A percentile compares a stretch with the other conserved stretches of the same genome.
Evolutionary conservation across 1,140 invertebrate genomes (phyloP).

Genomic region (Ctenoplectra terminalis): DNA sequence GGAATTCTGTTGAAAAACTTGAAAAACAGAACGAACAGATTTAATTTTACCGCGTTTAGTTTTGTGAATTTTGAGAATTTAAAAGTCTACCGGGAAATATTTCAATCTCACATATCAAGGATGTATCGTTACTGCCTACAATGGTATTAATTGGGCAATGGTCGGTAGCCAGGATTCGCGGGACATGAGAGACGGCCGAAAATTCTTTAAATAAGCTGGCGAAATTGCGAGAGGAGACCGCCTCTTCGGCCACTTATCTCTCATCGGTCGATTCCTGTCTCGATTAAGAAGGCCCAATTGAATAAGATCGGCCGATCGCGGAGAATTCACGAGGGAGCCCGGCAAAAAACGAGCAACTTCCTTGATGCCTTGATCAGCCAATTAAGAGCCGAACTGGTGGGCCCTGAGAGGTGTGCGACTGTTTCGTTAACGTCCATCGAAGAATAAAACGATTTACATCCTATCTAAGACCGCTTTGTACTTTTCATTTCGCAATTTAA

Average conservation of each 20-base stretch:
- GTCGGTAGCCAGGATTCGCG: no score
- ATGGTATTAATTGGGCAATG: not conserved
- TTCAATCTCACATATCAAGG: no score
- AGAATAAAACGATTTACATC: not conserved
- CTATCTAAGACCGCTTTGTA: not conserved
- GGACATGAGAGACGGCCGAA: not conserved
- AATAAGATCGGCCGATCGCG: constrained; percentile 60
- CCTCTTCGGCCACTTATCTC: constrained; percentile 36
- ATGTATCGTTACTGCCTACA: not conserved
- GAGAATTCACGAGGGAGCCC: constrained; percentile 53
- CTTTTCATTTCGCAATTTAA: not conserved
- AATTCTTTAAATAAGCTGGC: not conserved
- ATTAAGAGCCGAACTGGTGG: constrained; percentile 56
- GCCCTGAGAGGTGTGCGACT: constrained; percentile 7
- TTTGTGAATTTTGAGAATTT: no score
- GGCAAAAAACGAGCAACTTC: constrained; percentile 61
- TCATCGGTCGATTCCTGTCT: constrained; percentile 56
- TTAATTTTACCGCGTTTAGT: no score
- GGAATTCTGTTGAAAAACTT: no score
- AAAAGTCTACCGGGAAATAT: no score
- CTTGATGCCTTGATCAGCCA: constrained; percentile 62
- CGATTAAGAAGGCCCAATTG: constrained; percentile 61
- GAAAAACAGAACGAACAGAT: no score
- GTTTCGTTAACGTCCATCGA: not conserved
- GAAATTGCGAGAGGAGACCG: constrained; percentile 34